Conservation (phyloP, 2,797 vertebrate species). For the Poecilia velifera region DNA sequence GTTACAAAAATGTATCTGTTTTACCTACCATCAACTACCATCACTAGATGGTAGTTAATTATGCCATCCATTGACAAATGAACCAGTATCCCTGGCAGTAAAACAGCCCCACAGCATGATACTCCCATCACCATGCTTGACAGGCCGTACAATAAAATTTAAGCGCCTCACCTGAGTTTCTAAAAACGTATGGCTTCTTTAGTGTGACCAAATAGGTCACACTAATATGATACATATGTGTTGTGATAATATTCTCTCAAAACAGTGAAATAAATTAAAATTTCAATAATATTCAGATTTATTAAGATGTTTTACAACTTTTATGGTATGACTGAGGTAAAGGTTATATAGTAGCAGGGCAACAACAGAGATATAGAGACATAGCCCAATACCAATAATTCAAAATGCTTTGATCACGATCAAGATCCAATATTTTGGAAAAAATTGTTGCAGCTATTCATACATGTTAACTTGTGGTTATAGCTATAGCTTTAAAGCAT, state of each 20-base stretch:
- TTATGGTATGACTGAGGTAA: neutral
- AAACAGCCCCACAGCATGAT: neutral
- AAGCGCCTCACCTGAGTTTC: neutral
- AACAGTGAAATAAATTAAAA: neutral
- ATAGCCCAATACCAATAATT: neutral
- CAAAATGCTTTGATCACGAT: neutral
- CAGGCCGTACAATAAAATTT: neutral
- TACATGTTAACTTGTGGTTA: neutral
- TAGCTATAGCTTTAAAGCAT: neutral
- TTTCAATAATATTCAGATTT: neutral
- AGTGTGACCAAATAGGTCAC: neutral
- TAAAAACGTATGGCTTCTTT: neutral
- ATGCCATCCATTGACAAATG: neutral
- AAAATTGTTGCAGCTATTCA: neutral
- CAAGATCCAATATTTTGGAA: neutral
- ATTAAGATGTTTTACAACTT: neutral
- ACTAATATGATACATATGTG: neutral
- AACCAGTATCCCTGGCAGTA: neutral
- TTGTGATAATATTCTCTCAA: neutral
- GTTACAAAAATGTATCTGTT: neutral
- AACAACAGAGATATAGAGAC: neutral
- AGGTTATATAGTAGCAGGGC: neutral
- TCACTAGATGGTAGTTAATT: no score
- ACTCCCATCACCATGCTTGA: neutral
- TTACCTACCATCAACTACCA: no score